Conservation (phyloP, 2,113 vertebrate genomes). For the Pristiophorus japonicus region DNA sequence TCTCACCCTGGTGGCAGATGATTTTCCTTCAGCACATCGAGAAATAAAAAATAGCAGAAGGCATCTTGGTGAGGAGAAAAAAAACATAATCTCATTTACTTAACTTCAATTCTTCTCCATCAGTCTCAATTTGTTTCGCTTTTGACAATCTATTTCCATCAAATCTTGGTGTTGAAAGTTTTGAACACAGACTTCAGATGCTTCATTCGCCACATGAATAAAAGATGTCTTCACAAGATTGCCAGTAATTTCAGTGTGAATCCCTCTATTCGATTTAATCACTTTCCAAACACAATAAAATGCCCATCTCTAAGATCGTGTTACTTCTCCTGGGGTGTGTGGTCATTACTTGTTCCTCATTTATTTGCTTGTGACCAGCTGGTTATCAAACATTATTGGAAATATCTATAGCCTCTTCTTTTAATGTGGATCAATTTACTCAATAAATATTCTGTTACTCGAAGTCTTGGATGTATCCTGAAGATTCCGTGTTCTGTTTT, state of each 20-base stretch:
- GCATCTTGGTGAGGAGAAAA: too few species aligned
- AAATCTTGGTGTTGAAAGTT: not conserved
- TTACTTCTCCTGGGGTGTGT: slow-evolving; percentile 31
- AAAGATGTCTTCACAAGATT: not conserved
- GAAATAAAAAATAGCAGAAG: not conserved
- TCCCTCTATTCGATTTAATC: not conserved
- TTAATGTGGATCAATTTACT: slow-evolving; percentile 39
- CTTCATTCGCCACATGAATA: not conserved
- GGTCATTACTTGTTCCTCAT: slow-evolving; percentile 10
- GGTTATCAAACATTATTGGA: slow-evolving; percentile 30
- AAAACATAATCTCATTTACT: not conserved
- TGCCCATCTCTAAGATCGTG: slow-evolving; percentile 17
- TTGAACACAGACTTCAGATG: not conserved
- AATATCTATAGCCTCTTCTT: slow-evolving; percentile 32
- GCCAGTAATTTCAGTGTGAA: not conserved
- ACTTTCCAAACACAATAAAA: slow-evolving; percentile 29
- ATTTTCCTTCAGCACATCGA: not conserved
- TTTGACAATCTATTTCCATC: not conserved
- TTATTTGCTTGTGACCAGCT: slow-evolving; percentile 19
- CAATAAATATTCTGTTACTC: slow-evolving; percentile 36
- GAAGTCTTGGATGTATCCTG: slow-evolving; percentile 40
- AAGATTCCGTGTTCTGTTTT: slow-evolving; percentile 45
- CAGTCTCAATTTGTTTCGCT: not conserved
- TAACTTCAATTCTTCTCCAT: not conserved
- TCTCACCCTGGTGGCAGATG: not conserved